These are phyloP conservation scores for Anagrus nilaparvatae DNA, from an alignment of 1,140 invertebrate genomes.

Conservation along the genomic window DNA sequence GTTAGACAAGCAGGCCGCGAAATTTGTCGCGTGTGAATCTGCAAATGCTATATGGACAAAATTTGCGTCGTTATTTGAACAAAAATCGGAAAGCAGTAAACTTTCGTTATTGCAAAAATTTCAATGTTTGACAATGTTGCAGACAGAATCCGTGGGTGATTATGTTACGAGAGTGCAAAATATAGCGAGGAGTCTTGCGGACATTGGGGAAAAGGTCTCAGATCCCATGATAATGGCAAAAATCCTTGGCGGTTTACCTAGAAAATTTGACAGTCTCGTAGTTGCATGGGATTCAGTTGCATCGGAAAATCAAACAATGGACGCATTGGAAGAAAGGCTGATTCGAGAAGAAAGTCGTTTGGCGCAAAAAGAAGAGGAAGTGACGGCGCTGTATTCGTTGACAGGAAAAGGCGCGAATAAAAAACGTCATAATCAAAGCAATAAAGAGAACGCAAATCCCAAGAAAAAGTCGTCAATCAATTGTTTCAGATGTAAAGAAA, in stretches of 20 bases:
- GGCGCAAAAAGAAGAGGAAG: conserved; percentile 12
- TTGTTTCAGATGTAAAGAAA: neutral
- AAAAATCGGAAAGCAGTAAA: conserved; percentile 7
- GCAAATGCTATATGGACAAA: conserved; percentile 16
- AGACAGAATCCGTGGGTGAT: conserved; percentile 13
- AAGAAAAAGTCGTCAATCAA: too few species aligned
- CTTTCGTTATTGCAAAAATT: conserved; percentile 12
- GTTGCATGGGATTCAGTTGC: conserved; percentile 8
- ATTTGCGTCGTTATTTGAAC: conserved; percentile 10
- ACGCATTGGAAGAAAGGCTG: neutral
- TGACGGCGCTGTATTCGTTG: too few species aligned
- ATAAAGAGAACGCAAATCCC: too few species aligned
- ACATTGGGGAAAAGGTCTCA: conserved; percentile 10
- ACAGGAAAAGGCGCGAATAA: too few species aligned
- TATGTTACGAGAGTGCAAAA: conserved; percentile 16
- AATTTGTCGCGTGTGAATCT: conserved; percentile 10
- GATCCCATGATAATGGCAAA: conserved; percentile 13
- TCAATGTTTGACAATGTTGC: conserved; percentile 11
- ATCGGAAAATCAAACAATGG: neutral
- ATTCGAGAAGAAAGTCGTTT: neutral
- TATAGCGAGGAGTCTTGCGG: conserved; percentile 10
- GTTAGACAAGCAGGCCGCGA: conserved; percentile 7
- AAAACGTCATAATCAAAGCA: too few species aligned
- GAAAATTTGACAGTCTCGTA: conserved; percentile 5
- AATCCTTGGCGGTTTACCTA: conserved; percentile 11